Conservation (phyloP, 2,113 vertebrate species). For the Dipodomys stephensi region DNA sequence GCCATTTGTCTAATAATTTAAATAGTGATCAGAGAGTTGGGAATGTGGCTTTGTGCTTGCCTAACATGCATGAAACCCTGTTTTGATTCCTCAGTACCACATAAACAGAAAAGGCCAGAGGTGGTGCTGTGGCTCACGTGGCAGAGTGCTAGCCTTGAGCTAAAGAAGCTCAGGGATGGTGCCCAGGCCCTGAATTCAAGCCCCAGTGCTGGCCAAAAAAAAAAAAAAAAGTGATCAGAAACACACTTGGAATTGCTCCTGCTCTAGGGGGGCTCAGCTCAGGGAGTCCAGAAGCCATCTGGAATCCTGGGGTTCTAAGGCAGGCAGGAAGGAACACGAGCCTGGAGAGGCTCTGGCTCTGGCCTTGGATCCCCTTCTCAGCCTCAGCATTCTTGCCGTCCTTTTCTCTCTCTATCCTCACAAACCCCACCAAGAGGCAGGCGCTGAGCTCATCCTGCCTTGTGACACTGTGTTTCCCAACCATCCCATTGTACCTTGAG, state of each 20-base stretch:
- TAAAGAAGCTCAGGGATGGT: too few relatives aligned
- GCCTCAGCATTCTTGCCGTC: neutral
- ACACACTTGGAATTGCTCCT: too few relatives aligned
- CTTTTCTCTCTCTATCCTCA: neutral
- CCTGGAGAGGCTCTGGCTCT: neutral
- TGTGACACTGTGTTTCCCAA: constrained; percentile 64
- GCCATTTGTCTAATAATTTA: neutral
- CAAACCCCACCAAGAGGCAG: neutral
- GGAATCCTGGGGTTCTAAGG: neutral
- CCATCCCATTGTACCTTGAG: constrained; percentile 59
- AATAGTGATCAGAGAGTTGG: neutral
- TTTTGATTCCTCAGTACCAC: too few relatives aligned
- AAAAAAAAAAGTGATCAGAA: neutral
- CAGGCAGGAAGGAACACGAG: neutral
- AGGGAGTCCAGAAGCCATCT: neutral
- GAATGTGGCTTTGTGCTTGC: too few relatives aligned
- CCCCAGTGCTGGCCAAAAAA: too few relatives aligned
- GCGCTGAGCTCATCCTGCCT: constrained; percentile 42
- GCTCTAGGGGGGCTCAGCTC: neutral
- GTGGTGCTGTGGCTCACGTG: too few relatives aligned
- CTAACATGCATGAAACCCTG: too few relatives aligned
- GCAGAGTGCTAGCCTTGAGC: too few relatives aligned
- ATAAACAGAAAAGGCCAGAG: too few relatives aligned
- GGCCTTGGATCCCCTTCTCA: neutral
- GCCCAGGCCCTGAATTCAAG: too few relatives aligned